A percentile compares a stretch with the other conserved stretches of the same genome.
phyloP scores from a whole-genome alignment of 2,797 vertebrate genomes.

The Notolepis coatsorum region DNA sequence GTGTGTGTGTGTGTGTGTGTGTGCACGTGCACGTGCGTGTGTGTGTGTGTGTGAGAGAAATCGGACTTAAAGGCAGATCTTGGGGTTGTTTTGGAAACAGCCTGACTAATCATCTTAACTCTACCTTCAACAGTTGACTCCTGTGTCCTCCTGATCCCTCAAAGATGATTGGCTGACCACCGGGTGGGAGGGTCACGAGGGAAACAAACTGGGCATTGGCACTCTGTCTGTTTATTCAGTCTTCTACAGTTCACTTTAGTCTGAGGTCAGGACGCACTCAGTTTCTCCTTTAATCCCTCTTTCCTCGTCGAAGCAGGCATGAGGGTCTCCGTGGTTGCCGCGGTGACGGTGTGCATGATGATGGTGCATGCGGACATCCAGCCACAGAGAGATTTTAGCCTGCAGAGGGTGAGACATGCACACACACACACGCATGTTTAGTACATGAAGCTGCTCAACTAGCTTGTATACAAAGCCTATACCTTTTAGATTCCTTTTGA shows the following conservation, averaged over 20 bases:
- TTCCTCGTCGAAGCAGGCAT: conserved; percentile 55
- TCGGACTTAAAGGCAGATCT: no score
- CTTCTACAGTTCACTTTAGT: conserved; percentile 26
- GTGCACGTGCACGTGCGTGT: no score
- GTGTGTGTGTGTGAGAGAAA: no score
- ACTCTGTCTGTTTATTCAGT: conserved; percentile 40
- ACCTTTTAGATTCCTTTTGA: no score
- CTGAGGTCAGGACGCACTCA: conserved; percentile 22
- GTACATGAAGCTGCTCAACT: not conserved
- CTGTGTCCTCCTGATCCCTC: conserved; percentile 46
- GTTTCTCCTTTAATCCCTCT: not conserved
- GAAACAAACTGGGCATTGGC: conserved; percentile 62
- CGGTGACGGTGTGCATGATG: conserved; percentile 62
- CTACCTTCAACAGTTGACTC: conserved; percentile 51
- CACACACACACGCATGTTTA: not conserved
- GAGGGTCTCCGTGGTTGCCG: conserved; percentile 65
- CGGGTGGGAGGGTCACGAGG: conserved; percentile 66
- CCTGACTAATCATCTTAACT: conserved; percentile 24
- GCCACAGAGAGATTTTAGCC: conserved; percentile 80
- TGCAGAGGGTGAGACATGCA: conserved; percentile 73
- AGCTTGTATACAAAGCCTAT: no score
- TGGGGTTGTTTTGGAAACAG: conserved; percentile 44
- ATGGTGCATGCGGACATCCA: conserved; percentile 63
- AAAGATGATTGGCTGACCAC: conserved; percentile 60
- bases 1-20: no score